Base-by-base conservation (phyloP, 2,113 vertebrate species). In the Melanotaenia duboulayi region DNA sequence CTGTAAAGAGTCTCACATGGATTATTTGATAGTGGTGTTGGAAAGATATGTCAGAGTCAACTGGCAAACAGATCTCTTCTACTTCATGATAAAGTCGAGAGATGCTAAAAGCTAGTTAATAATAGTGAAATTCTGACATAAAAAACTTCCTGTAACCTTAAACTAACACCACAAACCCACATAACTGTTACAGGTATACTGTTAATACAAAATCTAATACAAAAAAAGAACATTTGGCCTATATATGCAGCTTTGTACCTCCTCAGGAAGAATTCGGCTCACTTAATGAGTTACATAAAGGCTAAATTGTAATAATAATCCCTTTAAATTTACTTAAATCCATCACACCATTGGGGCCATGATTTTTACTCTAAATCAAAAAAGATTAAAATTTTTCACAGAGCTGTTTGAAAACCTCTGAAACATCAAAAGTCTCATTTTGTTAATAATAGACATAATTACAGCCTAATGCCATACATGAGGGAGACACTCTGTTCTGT, bases 371-470 rank as follows among this genome's bases (percentile, higher is more conserved):
- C n/a, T 40, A 8, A 12, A 32, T 62, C 14, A 54, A 62, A 42
- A 32, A 3, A 35, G 32, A 35, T 7, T 16, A 10, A 10, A 13
- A 54, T 9, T 19, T 19, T 55, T 46, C 20, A 72, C 12, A 20
- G 42, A 61, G 55, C 37, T 46, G 40, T 50, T 11, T 4, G 16
- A 23, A 52, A 37, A 25, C 8, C 39, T 16, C 24, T 56, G 64
- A 28, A 54, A 56, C 35, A 65, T 73, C 55, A 70, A 40, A 44
- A 25, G 20, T 52, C 25, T 74, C 4, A 3, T 55, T 65, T 63
- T 52, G 17, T 52, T 54, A 58, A 55, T 63, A 73, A 50, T 37
- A 65, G 51, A 59, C 51, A 14, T 71, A 73, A 85, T 78, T 61
- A 78, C 37, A 72, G 28, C 7, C 11, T 60, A 28, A 72, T 60